These are phyloP conservation scores for Hydractinia echinata DNA, from an alignment of 30 jellyfish, hydroid and myxozoan species.

Conservation along the genomic window DNA sequence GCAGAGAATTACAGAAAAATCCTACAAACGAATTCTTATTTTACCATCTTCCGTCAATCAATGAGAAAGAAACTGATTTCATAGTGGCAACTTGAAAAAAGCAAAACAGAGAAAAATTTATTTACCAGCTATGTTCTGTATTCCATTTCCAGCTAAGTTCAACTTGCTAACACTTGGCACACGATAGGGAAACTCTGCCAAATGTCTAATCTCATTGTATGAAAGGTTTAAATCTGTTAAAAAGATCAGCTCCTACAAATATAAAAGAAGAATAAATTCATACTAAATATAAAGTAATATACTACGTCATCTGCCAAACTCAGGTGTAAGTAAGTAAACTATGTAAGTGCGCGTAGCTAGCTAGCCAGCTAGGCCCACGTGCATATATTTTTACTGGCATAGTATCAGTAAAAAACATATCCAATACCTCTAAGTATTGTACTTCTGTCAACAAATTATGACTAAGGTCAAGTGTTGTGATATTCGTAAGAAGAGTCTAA, in stretches of 20 bases:
- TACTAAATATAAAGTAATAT: background rate
- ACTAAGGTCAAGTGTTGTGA: constrained; percentile 59
- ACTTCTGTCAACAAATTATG: constrained; percentile 71
- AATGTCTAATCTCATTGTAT: constrained; percentile 57
- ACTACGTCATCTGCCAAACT: background rate
- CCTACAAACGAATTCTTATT: too few relatives aligned
- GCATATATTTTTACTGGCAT: too few relatives aligned
- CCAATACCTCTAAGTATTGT: constrained; percentile 62
- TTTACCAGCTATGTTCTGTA: constrained; percentile 59
- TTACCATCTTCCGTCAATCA: too few relatives aligned
- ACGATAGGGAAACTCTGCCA: constrained; percentile 64
- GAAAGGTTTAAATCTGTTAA: constrained; percentile 74
- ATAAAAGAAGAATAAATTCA: background rate
- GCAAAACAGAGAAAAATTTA: background rate
- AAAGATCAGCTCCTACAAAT: constrained; percentile 47
- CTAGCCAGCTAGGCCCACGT: too few relatives aligned
- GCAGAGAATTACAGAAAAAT: too few relatives aligned
- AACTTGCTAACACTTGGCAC: constrained; percentile 49
- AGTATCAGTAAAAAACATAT: background rate
- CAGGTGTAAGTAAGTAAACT: background rate
- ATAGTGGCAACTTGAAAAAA: too few relatives aligned
- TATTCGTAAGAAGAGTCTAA: constrained; percentile 62
- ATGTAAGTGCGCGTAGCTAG: too few relatives aligned
- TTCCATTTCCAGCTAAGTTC: constrained; percentile 73
- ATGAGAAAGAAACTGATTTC: too few relatives aligned